Percentiles rank a stretch among this genome's conserved stretches.
phyloP scores from a whole-genome alignment of 2,797 vertebrate genomes.

The Poeciliopsis gracilis region DNA sequence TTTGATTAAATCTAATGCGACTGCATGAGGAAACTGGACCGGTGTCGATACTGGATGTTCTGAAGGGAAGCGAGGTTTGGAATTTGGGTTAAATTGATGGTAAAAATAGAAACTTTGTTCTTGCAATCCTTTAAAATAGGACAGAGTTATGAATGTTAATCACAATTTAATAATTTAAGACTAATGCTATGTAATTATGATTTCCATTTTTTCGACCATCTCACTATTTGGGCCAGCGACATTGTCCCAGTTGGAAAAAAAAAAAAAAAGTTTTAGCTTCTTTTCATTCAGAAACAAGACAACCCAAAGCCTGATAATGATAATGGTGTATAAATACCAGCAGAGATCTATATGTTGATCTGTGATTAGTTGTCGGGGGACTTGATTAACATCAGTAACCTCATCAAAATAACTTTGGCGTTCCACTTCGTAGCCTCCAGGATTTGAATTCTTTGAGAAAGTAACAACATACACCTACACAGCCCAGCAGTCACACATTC shows the following conservation, averaged over 20 bases:
- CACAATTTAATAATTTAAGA: constrained; percentile 29
- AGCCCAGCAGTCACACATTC: not conserved
- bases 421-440: not conserved
- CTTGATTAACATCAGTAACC: not conserved
- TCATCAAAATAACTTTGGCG: not conserved
- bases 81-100: not conserved
- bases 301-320: constrained; percentile 23
- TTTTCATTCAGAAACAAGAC: constrained; percentile 29
- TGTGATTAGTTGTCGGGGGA: not conserved
- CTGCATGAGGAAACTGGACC: not conserved
- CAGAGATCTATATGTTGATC: constrained; percentile 5
- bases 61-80: not conserved
- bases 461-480: not conserved
- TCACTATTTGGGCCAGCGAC: constrained; percentile 24
- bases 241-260: constrained; percentile 1
- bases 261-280: not conserved
- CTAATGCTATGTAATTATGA: not conserved
- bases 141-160: not conserved
- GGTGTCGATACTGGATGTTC: not conserved
- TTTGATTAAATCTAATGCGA: not conserved
- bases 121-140: not conserved
- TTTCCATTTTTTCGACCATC: constrained; percentile 10
- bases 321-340: constrained; percentile 9
- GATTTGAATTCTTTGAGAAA: constrained; percentile 4
- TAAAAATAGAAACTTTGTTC: not conserved